Conservation (phyloP, 1,140 invertebrate genomes). For the Bursaphelenchus mucronatus region DNA sequence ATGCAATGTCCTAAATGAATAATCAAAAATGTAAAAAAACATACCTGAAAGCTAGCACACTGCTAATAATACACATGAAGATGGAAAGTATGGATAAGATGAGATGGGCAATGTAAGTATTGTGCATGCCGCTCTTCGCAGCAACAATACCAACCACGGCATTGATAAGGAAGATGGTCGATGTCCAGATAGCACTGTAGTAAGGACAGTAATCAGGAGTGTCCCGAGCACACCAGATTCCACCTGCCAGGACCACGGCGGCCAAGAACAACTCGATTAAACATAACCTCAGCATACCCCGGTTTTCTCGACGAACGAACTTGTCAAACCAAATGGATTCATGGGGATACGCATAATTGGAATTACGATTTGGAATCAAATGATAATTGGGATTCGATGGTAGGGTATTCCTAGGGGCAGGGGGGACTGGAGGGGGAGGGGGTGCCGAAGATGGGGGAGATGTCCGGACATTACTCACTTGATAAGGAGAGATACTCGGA, state of each 20-base stretch:
- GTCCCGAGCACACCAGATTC: constrained; percentile 52
- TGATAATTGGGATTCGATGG: not conserved
- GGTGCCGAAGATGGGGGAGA: constrained; percentile 9
- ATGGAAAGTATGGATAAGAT: constrained; percentile 49
- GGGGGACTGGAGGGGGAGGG: constrained; percentile 18
- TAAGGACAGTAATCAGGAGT: constrained; percentile 54
- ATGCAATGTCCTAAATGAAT: constrained; percentile 2
- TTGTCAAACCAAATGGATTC: constrained; percentile 48
- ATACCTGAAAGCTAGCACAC: constrained; percentile 36
- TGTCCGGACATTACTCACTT: constrained; percentile 20
- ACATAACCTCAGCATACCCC: constrained; percentile 50
- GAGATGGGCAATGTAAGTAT: constrained; percentile 50
- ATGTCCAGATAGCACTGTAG: constrained; percentile 55
- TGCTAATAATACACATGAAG: constrained; percentile 45
- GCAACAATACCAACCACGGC: constrained; percentile 46
- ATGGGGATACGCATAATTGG: constrained; percentile 23
- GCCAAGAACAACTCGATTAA: constrained; percentile 41
- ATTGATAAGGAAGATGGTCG: constrained; percentile 49
- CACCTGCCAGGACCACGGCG: constrained; percentile 40
- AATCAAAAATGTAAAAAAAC: constrained; percentile 2
- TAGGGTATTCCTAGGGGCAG: constrained; percentile 9
- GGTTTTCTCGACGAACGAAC: constrained; percentile 45
- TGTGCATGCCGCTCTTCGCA: constrained; percentile 42
- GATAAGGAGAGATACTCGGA: constrained; percentile 20
- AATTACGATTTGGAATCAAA: not conserved